Base-by-base conservation (phyloP, 2,888 invertebrate genomes). In the Drosophila sordidapex region DNA sequence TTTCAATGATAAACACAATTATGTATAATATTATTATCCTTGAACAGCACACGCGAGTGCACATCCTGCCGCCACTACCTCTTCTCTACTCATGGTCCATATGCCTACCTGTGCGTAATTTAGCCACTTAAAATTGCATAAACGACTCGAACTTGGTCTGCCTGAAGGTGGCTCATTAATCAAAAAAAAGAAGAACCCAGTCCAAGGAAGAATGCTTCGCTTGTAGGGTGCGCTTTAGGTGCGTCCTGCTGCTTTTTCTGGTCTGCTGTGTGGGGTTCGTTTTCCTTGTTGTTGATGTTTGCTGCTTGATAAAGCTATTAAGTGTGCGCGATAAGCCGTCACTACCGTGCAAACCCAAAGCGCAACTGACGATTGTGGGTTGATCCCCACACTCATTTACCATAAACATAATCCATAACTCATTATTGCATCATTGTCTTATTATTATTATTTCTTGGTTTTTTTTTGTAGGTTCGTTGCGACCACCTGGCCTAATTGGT, bases 401-500 rank as follows among this genome's bases (percentile, higher is more conserved):
- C 46, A 69, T 53, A 36, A 38, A 33, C 71, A 59, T 43, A 71
- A 49, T 25, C 27, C 62, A 76, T 76, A 73, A 76, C 13, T 61
- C 73, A 67, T 68, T 36, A 54, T 61, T 74, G 62, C 67, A 67
- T 76, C 54, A 70, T 69, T 80, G 66, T 72, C 52, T 65, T 61
- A 67, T 75, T 63, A 46, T 57, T 63, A 65, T 66, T 43, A 43
- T 52, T 43, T 54, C 54, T 52, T 51, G 18, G 25, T 10, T 54
- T 43, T 61, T 43, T 73, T 31, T 63, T 75, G 59, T 94, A 97
- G 97, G 98, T 90, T 97, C 98, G 40, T 94, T 98, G 79, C 95
- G 98, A 91, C 98, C 98, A 79, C 97, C 98, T 63, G 98, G 98
- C 51, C 94, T 98, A 90, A 98, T 98, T 90, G 98, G 98, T 74